Evolutionary conservation across 2,888 invertebrate species (phyloP), one percentile per base, ranked within the genome.

Genomic region (Pseudococcus jackbeardsleyi): DNA sequence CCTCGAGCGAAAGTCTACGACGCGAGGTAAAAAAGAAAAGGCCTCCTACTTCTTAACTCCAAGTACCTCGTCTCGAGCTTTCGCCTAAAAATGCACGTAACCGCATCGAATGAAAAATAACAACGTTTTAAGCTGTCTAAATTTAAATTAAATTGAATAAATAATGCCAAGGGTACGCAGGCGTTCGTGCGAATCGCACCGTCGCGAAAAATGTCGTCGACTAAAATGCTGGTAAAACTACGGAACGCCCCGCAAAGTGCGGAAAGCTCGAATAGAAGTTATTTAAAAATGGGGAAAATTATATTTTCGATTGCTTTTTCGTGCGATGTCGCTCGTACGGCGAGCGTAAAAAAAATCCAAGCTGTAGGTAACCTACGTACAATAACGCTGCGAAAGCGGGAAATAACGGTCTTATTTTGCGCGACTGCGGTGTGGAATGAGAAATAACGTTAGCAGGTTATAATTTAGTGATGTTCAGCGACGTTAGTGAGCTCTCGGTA

Each of bases 391-490:
- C 42, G 42, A 79, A 79, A 79, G 79, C 84, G 48, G 54, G 84
- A 50, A 84, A 54, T 39, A 59, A 26, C n/a, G 85, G 59, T 84
- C 48, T 54, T 54, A 59, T 85, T 85, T 85, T 85, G 50, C 54
- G 39, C 26, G 26, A 33, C 26, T 33, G 17, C 59, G 50, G 42
- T 42, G 85, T 22, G 59, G 77, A 87, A 77, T 77, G 87, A 79
- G 64, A 86, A 86, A 86, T 64, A 86, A 86, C 86, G 64, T 85
- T 85, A 86, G 86, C 64, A 64, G 86, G 86, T 86, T 86, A 64
- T 86, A 86, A 86, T 86, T 86, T 86, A 86, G 86, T 86, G 64
- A 84, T 84, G 84, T 84, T 84, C 84, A 84, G 84, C 84, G 84
- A 84, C 84, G 84, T 84, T 84, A 84, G 50, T 46, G 86, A 50